phyloP scores from a whole-genome alignment of 1,140 invertebrate species.

The Hesperophylax magnus region DNA sequence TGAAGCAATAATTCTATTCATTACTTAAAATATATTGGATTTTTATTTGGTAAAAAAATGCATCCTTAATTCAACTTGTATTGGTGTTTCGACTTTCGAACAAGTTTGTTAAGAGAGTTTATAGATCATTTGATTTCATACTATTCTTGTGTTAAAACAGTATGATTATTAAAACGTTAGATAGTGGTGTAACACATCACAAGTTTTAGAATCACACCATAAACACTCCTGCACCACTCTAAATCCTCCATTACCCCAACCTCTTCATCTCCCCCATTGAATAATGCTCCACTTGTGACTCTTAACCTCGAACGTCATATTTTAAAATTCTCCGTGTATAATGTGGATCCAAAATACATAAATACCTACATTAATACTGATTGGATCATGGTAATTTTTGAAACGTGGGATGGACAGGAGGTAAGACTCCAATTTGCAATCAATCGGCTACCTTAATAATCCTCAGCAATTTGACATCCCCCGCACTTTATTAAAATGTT shows the following conservation, averaged over 20 bases:
- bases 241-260: neutral
- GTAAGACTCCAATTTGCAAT: neutral
- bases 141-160: too few relatives aligned
- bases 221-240: too few relatives aligned
- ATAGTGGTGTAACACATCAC: too few relatives aligned
- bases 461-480: neutral
- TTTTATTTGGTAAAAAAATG: too few relatives aligned
- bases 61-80: too few relatives aligned
- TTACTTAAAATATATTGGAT: too few relatives aligned
- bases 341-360: neutral
- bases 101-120: too few relatives aligned
- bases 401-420: neutral
- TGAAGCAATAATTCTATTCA: too few relatives aligned
- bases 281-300: constrained; percentile 45
- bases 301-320: constrained; percentile 40
- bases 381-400: constrained; percentile 34
- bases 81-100: too few relatives aligned
- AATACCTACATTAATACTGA: neutral
- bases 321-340: constrained; percentile 26
- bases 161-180: too few relatives aligned
- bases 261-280: constrained; percentile 24
- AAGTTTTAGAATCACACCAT: too few relatives aligned
- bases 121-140: too few relatives aligned
- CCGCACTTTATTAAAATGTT: constrained; percentile 25
- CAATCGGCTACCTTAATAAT: constrained; percentile 3